Base-by-base conservation (phyloP, 1,140 invertebrate species). In the Scaptodrosophila lebanonensis region DNA sequence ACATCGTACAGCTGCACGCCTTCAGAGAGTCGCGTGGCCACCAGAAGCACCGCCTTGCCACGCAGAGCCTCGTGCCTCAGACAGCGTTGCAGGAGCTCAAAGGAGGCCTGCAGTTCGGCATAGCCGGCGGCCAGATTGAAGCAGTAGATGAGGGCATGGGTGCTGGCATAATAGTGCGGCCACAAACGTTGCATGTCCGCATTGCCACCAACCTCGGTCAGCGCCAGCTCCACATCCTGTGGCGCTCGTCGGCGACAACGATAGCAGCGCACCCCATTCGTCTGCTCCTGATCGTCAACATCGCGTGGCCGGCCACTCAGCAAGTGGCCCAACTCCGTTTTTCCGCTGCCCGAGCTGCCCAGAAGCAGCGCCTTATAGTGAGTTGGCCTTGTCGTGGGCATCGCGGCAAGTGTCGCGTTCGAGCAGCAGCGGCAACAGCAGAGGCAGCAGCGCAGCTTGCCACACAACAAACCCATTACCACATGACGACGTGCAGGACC, bases 141-240 rank as follows among this genome's bases (percentile, higher is more conserved):
- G 51, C 83, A 85, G 12, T 62, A 85, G 38, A 85, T 70, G 3
- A 85, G 38, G 0, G 49, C 83, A 30, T 85, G 72, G 11, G 69
- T 57, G 17, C 35, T 39, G 36, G 63, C 60, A 45, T 76, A 83
- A 17, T 85, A 85, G 17, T 83, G 73, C 7, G 50, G 61, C 83
- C 83, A 85, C 1, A 85, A 65, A n/a, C 71, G 82, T 40, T 83
- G 83, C 73, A 85, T 85, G 7, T 85, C 73, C 32, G 3, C 3
- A 39, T 61, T 85, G 32, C 83, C 83, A 4, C 83, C 83, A 5
- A 85, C 68, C 45, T 85, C 83, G 3, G 83, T 85, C 1, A 79
- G 39, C 1, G 39, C 39, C 15, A 83, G 52, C 22, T 39, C 9
- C 16, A 33, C 15, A 20, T 18, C n/a, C 27, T 29, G 11, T 1